These are phyloP conservation scores for Polydrusus pterygomalis DNA, from an alignment of 2,888 invertebrate genomes.

Conservation along the genomic window DNA sequence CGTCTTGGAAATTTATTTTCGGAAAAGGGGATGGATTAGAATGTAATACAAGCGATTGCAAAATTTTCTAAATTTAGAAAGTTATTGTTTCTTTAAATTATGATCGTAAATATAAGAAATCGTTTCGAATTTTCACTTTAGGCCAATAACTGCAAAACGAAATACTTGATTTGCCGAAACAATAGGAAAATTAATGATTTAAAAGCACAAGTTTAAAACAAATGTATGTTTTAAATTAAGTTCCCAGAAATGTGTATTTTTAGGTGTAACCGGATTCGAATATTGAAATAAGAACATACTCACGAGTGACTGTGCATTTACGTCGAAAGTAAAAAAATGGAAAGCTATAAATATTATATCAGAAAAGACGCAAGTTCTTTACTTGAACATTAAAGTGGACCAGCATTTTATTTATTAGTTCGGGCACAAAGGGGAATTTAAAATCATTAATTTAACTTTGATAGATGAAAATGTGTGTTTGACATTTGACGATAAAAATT, in stretches of 20 bases:
- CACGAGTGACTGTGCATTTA: not conserved
- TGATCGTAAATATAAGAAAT: constrained; percentile 4
- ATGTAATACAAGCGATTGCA: constrained; percentile 10
- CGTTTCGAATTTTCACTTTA: not conserved
- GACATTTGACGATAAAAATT: too few species aligned
- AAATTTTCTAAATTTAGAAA: constrained; percentile 12
- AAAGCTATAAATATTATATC: not conserved
- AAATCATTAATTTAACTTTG: too few species aligned
- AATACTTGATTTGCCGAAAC: constrained; percentile 2
- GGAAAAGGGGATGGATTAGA: constrained; percentile 14
- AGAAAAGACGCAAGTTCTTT: not conserved
- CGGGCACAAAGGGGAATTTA: too few species aligned
- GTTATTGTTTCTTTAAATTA: constrained; percentile 20
- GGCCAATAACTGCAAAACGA: not conserved
- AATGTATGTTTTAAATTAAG: not conserved
- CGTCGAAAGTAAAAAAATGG: constrained; percentile 5
- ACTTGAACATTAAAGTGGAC: too few species aligned
- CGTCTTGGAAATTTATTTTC: constrained; percentile 15
- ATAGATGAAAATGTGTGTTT: too few species aligned
- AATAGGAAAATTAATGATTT: not conserved
- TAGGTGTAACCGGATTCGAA: constrained; percentile 18
- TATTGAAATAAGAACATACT: not conserved
- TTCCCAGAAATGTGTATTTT: constrained; percentile 20
- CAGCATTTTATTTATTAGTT: too few species aligned
- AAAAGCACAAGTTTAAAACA: not conserved